A percentile compares a stretch with the other conserved stretches of the same genome.
Evolutionary conservation across 2,113 vertebrate genomes (phyloP).

Genomic region (Amblyopsis rosae): DNA sequence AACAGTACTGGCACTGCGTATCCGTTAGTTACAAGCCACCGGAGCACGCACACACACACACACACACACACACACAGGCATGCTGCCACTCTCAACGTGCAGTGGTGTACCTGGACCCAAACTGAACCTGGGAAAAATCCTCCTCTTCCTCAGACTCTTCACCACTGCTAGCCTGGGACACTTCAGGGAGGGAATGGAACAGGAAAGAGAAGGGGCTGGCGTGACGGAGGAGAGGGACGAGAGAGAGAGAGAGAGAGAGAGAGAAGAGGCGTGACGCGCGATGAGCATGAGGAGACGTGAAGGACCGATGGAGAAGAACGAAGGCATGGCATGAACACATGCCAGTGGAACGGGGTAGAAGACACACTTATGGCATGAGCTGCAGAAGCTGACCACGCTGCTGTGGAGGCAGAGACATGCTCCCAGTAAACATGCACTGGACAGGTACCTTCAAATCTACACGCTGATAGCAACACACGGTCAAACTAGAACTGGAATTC

Average conservation of each 20-base stretch:
- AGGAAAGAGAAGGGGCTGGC: conserved; percentile 91
- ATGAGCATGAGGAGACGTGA: conserved; percentile 15
- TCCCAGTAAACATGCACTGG: no score
- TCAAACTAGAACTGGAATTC: no score
- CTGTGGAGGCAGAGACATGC: no score
- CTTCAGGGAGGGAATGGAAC: conserved; percentile 89
- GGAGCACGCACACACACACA: conserved; percentile 39
- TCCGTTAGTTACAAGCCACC: conserved; percentile 52
- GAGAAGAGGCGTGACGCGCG: conserved; percentile 18
- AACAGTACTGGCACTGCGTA: background rate
- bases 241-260: conserved; percentile 37
- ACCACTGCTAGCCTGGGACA: conserved; percentile 93
- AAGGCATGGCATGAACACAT: conserved; percentile 10
- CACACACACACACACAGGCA: conserved; percentile 67
- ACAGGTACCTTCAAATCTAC: no score
- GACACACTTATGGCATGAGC: background rate
- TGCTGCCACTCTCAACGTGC: conserved; percentile 69
- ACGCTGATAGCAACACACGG: no score
- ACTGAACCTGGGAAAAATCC: conserved; percentile 95
- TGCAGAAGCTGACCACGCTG: no score
- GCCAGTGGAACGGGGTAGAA: conserved; percentile 21
- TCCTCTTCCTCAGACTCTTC: conserved; percentile 86
- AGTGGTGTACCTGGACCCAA: conserved; percentile 96
- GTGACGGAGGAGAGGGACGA: conserved; percentile 72
- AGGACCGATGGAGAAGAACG: conserved; percentile 30